Base-by-base conservation (phyloP, 2,797 vertebrate species). In the Crypturellus tataupa region DNA sequence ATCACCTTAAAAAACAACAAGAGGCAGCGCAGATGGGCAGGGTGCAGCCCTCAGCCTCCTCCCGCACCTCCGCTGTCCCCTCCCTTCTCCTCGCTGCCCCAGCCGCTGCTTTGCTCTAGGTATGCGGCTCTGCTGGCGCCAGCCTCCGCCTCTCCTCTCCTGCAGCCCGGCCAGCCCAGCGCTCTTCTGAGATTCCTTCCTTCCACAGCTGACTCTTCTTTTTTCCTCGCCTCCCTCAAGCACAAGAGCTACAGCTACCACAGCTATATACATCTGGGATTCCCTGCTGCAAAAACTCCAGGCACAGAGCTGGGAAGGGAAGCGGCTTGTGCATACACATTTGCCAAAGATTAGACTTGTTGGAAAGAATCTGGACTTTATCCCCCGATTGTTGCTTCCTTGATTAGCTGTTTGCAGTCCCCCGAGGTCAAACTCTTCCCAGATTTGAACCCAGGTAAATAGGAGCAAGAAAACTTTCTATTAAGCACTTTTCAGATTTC, bases 311-410 rank as follows among this genome's bases (percentile, higher is more conserved):
- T 10, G 64, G 63, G 5, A 14, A 51, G 59, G 84, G 59, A 42
- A 60, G 60, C 10, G 24, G 87, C 79, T 46, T 33, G 40, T 80
- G 91, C 59, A 75, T 56, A 14, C 55, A 59, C 89, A 5, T 49
- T 80, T 77, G 79, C 90, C 92, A 44, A 78, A 69, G 89, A 95
- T 96, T 89, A 95, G 60, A 29, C 58, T 59, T 19, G 37, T n/a
- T 77, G 80, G 78, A 77, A 94, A 53, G 90, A 94, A 89, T 35
- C 94, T 91, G 93, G 94, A 95, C 93, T 96, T 97, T 90, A 97
- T 88, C 65, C 87, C 76, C 51, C 27, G 65, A 17, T 60, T 4
- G 55, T 84, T 59, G 79, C 93, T 87, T 85, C 76, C 86, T 94
- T 77, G 20, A 59, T 91, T 62, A 89, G 86, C 86, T 67, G 86